Base-by-base conservation (phyloP, 2,797 vertebrate species). In the Myotis vivesi region DNA sequence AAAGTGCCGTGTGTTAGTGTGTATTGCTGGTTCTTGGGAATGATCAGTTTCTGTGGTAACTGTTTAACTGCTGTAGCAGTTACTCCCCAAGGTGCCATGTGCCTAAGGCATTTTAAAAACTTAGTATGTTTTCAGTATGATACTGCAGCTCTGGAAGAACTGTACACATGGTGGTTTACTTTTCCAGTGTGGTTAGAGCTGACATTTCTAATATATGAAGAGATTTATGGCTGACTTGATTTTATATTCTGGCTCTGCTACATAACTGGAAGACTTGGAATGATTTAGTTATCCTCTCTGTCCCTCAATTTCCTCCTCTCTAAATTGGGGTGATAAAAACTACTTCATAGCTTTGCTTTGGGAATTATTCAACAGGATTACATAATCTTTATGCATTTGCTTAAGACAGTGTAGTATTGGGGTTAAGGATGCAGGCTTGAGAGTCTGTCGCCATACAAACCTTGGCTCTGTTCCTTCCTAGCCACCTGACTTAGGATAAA, bases 11-110 rank as follows among this genome's bases (percentile, higher is more conserved):
- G 10, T 55, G 15, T 72, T 28, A 75, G 3, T 38, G 17, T 49
- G 11, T 72, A n/a, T 83, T 89, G 10, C 55, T 73, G 30, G 57
- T 86, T 71, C 51, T 91, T 23, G 36, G 51, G 51, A 96, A 92
- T 92, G 62, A 69, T 8, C 55, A 23, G 76, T 96, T 94, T 94
- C 57, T 91, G 20, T 88, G 62, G 73, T 77, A 73, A 87, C 73
- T 87, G 19, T 80, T 90, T 46, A 76, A 38, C 84, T 92, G 66
- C 71, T 22, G 17, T 57, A 46, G 41, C 53, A 68, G 10, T 28
- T 89, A 28, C 13, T 89, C 30, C 22, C 41, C 36, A 66, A 73
- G 44, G 49, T 68, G 53, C 36, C 16, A 6, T 77, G 76, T 92
- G 44, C 53, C 49, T 80, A 68, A 87, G 44, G 77, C 85, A 77